Percentiles rank a stretch among this genome's conserved stretches.
These are phyloP conservation scores for Oryzias curvinotus DNA, from an alignment of 2,113 vertebrate genomes.

Conservation along the genomic window DNA sequence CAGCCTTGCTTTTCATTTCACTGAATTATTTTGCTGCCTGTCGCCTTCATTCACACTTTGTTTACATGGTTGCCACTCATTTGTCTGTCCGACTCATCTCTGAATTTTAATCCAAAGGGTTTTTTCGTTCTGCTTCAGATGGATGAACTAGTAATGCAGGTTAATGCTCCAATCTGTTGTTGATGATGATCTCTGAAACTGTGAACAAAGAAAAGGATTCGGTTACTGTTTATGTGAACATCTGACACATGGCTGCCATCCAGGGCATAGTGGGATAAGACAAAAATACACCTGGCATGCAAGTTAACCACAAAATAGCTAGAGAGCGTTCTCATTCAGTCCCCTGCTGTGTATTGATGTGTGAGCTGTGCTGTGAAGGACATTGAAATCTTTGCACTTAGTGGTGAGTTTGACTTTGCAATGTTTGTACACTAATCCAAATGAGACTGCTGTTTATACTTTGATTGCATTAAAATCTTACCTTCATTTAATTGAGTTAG, in stretches of 20 bases:
- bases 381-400: background rate
- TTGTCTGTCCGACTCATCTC: constrained; percentile 2
- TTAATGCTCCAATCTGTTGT: background rate
- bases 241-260: constrained; percentile 23
- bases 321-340: background rate
- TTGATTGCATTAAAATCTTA: background rate
- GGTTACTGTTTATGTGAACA: constrained; percentile 19
- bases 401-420: constrained; percentile 38
- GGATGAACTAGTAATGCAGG: no score
- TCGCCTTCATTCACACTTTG: constrained; percentile 3
- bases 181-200: constrained; percentile 3
- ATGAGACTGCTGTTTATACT: background rate
- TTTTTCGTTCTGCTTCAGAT: no score
- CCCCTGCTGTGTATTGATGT: background rate
- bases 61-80: constrained; percentile 4
- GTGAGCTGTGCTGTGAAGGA: constrained; percentile 5
- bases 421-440: background rate
- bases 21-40: constrained; percentile 8
- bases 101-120: background rate
- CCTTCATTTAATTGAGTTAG: no score
- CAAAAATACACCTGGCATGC: constrained; percentile 3
- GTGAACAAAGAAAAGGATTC: constrained; percentile 14
- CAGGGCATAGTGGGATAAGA: background rate
- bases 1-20: constrained; percentile 10
- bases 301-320: background rate